Conservation (phyloP, 2,113 vertebrate genomes). For the Nicator chloris region DNA sequence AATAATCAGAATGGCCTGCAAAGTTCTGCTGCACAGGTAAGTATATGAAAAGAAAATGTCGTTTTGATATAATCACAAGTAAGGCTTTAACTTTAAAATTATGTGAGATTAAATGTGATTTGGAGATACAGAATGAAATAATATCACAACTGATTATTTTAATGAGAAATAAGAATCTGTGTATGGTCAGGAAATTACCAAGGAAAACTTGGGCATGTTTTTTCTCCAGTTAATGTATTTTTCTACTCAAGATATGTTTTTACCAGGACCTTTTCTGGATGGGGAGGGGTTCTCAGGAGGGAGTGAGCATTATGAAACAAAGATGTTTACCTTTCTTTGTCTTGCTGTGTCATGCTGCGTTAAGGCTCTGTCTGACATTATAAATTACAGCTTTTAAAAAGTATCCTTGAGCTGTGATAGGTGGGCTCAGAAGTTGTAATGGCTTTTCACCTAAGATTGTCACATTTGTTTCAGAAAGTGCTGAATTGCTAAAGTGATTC, state of each 20-base stretch:
- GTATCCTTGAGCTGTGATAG: background rate
- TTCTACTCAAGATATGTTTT: background rate
- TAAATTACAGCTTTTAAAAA: conserved; percentile 22
- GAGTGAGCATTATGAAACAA: background rate
- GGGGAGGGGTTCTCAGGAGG: background rate
- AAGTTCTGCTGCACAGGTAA: conserved; percentile 89
- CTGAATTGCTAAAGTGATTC: background rate
- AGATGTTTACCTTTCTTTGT: conserved; percentile 43
- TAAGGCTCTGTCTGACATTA: background rate
- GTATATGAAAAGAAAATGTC: background rate
- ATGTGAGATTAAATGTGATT: background rate
- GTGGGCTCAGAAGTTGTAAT: background rate
- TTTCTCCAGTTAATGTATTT: background rate
- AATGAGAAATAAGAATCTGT: background rate
- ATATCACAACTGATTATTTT: background rate
- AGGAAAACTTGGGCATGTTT: background rate
- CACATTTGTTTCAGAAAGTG: background rate
- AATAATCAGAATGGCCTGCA: conserved; percentile 81
- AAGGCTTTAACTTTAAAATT: background rate
- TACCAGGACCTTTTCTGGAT: background rate
- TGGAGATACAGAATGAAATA: background rate
- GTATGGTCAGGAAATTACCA: background rate
- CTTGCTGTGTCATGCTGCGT: conserved; percentile 67
- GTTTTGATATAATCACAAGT: background rate
- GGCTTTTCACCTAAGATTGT: background rate